Conservation (phyloP, 2,888 invertebrate species). For the Panopea generosa region DNA sequence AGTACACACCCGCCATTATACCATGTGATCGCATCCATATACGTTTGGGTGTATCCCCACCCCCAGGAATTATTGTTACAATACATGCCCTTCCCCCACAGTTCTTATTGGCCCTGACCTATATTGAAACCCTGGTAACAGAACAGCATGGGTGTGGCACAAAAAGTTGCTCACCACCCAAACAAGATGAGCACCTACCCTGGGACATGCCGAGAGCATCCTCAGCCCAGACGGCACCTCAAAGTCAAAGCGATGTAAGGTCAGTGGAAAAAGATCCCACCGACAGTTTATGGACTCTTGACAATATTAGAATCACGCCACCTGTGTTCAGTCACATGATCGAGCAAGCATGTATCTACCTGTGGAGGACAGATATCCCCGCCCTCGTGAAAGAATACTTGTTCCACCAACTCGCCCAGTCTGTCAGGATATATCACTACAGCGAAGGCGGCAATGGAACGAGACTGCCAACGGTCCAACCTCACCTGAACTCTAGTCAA, state of each 20-base stretch:
- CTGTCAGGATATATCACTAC: conserved; percentile 78
- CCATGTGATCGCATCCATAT: conserved; percentile 82
- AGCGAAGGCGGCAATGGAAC: conserved; percentile 74
- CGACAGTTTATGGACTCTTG: conserved; percentile 78
- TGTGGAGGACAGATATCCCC: conserved; percentile 82
- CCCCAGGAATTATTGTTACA: conserved; percentile 80
- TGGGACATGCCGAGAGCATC: conserved; percentile 33
- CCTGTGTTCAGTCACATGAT: conserved; percentile 79
- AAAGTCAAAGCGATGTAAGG: conserved; percentile 18
- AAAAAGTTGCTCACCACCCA: conserved; percentile 68
- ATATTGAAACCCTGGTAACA: conserved; percentile 83
- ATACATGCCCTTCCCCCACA: conserved; percentile 84
- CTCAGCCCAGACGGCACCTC: neutral
- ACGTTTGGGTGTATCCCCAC: conserved; percentile 81
- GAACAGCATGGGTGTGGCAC: conserved; percentile 79
- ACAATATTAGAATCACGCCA: conserved; percentile 79
- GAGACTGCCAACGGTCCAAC: conserved; percentile 66
- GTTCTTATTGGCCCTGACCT: conserved; percentile 83
- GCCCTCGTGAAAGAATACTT: conserved; percentile 82
- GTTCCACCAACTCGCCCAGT: conserved; percentile 83
- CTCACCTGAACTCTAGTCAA: conserved; percentile 74
- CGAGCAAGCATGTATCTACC: conserved; percentile 81
- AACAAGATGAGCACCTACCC: conserved; percentile 49
- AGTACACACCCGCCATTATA: conserved; percentile 82
- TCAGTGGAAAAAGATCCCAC: conserved; percentile 58